These are phyloP conservation scores for Mongoloraphidia duomilia DNA, from an alignment of 2,888 invertebrate species.

Conservation along the genomic window DNA sequence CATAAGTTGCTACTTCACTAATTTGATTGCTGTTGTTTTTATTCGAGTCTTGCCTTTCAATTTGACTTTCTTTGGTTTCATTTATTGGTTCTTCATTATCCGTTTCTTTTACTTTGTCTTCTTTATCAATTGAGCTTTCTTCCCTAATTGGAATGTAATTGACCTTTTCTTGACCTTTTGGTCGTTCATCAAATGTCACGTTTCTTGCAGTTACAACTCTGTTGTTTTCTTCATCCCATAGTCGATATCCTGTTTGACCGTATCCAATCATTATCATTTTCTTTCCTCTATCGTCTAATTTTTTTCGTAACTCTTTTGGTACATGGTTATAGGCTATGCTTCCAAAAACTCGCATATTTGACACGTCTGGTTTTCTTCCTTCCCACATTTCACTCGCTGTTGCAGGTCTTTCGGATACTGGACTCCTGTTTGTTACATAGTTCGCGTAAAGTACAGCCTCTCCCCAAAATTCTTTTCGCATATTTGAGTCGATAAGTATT, in stretches of 20 bases:
- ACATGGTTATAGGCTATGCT: constrained; percentile 8
- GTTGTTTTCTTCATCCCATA: background rate
- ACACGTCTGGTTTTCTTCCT: constrained; percentile 8
- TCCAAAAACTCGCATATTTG: constrained; percentile 9
- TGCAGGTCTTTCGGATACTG: background rate
- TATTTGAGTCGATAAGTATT: constrained; percentile 8
- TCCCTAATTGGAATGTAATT: too few relatives aligned
- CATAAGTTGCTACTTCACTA: too few relatives aligned
- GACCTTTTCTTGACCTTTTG: too few relatives aligned
- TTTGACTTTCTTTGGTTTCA: background rate
- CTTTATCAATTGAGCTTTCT: too few relatives aligned
- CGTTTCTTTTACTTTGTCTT: background rate
- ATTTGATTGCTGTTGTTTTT: too few relatives aligned
- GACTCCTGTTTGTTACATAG: constrained; percentile 9
- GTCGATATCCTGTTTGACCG: background rate
- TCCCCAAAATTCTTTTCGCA: constrained; percentile 10
- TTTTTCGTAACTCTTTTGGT: constrained; percentile 3
- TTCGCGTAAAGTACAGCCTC: constrained; percentile 7
- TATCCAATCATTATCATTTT: background rate
- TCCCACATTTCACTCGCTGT: constrained; percentile 9
- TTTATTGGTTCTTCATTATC: too few relatives aligned
- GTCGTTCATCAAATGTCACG: constrained; percentile 7
- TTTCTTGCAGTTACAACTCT: background rate
- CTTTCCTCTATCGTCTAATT: background rate
- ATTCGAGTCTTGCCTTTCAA: background rate